phyloP scores from a whole-genome alignment of 2,113 vertebrate species.

The Thamnaconus septentrionalis region DNA sequence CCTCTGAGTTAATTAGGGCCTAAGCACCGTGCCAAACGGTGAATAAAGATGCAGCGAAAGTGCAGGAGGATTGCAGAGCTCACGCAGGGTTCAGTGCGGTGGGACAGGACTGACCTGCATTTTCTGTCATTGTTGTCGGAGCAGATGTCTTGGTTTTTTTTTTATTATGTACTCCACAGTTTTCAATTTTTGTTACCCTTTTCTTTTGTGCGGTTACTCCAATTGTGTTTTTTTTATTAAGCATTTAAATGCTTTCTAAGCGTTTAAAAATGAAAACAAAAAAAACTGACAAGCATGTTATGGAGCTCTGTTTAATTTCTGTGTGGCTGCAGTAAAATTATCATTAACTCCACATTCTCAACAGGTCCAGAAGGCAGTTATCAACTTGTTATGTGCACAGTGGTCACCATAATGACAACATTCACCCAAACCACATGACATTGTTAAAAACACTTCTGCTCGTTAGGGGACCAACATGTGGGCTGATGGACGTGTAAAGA shows the following conservation, averaged over 20 bases:
- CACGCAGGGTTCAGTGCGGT: slow-evolving; percentile 34
- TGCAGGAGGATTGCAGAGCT: slow-evolving; percentile 34
- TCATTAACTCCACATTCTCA: slow-evolving; percentile 23
- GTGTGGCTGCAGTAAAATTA: slow-evolving; percentile 19
- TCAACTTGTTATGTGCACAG: slow-evolving; percentile 5
- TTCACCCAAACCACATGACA: slow-evolving; percentile 19
- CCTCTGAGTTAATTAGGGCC: slow-evolving; percentile 78
- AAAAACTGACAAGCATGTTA: slow-evolving; percentile 26
- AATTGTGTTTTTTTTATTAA: slow-evolving; percentile 74
- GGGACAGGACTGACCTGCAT: slow-evolving; percentile 70
- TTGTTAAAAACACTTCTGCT: slow-evolving; percentile 22
- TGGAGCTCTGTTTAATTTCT: slow-evolving; percentile 4
- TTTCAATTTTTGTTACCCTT: slow-evolving; percentile 58
- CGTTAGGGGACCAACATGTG: slow-evolving; percentile 24
- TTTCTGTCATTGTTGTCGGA: slow-evolving; percentile 74
- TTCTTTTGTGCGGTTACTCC: slow-evolving; percentile 71
- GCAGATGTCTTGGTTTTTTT: slow-evolving; percentile 77
- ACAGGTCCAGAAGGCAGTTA: slow-evolving; percentile 14
- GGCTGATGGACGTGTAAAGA: slow-evolving; percentile 8
- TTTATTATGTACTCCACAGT: slow-evolving; percentile 61
- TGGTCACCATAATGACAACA: slow-evolving; percentile 23
- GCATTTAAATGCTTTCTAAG: slow-evolving; percentile 58
- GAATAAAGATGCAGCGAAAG: slow-evolving; percentile 75
- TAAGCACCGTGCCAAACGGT: slow-evolving; percentile 70
- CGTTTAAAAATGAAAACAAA: not conserved